phyloP scores from a whole-genome alignment of 2,797 vertebrate species.

The Catamblyrhynchus diadema region DNA sequence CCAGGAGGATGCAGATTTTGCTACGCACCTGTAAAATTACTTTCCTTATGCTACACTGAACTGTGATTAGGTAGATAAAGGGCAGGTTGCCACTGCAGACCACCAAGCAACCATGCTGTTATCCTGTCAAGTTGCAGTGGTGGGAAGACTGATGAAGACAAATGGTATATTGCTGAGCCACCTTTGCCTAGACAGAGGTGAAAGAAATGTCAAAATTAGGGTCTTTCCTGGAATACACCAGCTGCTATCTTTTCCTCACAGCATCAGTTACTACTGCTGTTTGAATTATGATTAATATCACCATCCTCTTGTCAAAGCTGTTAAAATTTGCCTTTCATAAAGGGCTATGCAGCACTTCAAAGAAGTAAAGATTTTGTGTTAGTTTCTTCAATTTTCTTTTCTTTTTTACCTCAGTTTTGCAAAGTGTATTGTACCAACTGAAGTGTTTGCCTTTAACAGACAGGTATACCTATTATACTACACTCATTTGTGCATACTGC shows the following conservation, averaged over 20 bases:
- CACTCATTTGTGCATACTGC: background rate
- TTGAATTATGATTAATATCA: slow-evolving; percentile 47
- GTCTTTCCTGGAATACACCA: background rate
- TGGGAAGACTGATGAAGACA: slow-evolving; percentile 71
- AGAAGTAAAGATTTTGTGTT: background rate
- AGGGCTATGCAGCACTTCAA: background rate
- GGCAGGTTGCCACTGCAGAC: slow-evolving; percentile 21
- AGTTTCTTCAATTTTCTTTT: background rate
- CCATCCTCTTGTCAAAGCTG: slow-evolving; percentile 26
- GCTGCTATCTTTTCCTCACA: background rate
- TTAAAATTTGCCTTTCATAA: slow-evolving; percentile 11
- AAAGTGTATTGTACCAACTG: background rate
- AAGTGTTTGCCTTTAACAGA: background rate
- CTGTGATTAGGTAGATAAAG: slow-evolving; percentile 52
- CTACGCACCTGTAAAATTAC: slow-evolving; percentile 15
- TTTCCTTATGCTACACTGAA: slow-evolving; percentile 41
- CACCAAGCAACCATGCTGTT: slow-evolving; percentile 26
- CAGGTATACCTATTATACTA: background rate
- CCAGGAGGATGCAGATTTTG: background rate
- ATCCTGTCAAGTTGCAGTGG: slow-evolving; percentile 38
- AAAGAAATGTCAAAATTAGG: slow-evolving; percentile 34
- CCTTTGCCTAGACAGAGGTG: slow-evolving; percentile 33
- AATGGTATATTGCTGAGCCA: background rate
- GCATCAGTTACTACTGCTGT: background rate
- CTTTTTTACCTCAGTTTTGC: background rate